Conservation (phyloP, 1,140 invertebrate genomes). For the Chelonus insularis region DNA sequence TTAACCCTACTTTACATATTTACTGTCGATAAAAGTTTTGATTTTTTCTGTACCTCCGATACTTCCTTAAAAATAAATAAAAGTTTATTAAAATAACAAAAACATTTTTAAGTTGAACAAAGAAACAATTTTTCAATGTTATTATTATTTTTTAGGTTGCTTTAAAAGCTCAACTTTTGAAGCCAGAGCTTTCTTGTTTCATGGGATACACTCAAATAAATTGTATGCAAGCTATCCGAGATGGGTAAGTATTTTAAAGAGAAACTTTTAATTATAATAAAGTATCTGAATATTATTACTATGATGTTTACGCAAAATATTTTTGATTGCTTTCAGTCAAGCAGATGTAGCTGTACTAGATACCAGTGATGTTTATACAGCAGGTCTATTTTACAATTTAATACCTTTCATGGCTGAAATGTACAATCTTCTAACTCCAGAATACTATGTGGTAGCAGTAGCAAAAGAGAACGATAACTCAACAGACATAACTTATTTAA, state of each 20-base stretch:
- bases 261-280: too few relatives aligned
- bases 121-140: too few relatives aligned
- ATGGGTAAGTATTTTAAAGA: conserved; percentile 61
- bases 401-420: conserved; percentile 89
- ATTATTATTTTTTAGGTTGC: conserved; percentile 71
- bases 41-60: too few relatives aligned
- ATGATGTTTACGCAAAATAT: too few relatives aligned
- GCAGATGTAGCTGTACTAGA: conserved; percentile 91
- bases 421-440: conserved; percentile 80
- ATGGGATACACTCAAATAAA: conserved; percentile 82
- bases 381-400: conserved; percentile 76
- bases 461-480: conserved; percentile 84
- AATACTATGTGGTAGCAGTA: conserved; percentile 94
- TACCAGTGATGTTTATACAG: conserved; percentile 92
- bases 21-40: too few relatives aligned
- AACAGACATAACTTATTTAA: conserved; percentile 86
- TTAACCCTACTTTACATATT: too few relatives aligned
- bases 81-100: too few relatives aligned
- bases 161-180: conserved; percentile 81
- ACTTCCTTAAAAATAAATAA: too few relatives aligned
- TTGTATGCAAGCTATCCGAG: conserved; percentile 84
- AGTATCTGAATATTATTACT: too few relatives aligned
- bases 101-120: too few relatives aligned
- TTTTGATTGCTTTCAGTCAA: conserved; percentile 50
- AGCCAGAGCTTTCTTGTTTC: conserved; percentile 86